Conservation (phyloP, 2,113 vertebrate species). For the Corythornis cristatus region DNA sequence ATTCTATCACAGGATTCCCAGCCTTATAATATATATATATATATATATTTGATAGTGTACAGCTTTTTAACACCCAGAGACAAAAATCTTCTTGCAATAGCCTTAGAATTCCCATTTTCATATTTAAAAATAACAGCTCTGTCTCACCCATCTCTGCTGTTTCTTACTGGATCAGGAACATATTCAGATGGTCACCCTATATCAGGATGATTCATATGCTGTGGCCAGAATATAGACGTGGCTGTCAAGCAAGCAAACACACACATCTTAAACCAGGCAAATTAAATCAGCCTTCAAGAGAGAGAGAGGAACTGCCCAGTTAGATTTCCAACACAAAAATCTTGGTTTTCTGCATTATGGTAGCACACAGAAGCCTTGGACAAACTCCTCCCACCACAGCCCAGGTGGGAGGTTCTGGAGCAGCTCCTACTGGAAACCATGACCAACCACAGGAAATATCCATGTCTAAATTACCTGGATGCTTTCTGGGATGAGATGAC, state of each 20-base stretch:
- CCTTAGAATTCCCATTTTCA: neutral
- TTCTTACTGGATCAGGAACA: neutral
- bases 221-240: neutral
- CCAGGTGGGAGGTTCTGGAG: neutral
- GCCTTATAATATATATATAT: too few species aligned
- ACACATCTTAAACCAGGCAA: neutral
- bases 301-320: neutral
- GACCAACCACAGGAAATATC: neutral
- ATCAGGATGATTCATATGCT: neutral
- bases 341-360: neutral
- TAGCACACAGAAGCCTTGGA: neutral
- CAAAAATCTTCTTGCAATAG: neutral
- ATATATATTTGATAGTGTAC: neutral
- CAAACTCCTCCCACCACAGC: neutral
- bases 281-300: neutral
- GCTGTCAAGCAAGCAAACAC: neutral
- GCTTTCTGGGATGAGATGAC: neutral
- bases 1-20: neutral
- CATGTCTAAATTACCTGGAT: fast-evolving
- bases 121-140: neutral
- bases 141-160: neutral
- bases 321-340: neutral
- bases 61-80: neutral
- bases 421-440: neutral
- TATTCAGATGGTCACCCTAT: neutral